phyloP scores from a whole-genome alignment of 2,888 invertebrate genomes.

The Drosophila paramelanica region DNA sequence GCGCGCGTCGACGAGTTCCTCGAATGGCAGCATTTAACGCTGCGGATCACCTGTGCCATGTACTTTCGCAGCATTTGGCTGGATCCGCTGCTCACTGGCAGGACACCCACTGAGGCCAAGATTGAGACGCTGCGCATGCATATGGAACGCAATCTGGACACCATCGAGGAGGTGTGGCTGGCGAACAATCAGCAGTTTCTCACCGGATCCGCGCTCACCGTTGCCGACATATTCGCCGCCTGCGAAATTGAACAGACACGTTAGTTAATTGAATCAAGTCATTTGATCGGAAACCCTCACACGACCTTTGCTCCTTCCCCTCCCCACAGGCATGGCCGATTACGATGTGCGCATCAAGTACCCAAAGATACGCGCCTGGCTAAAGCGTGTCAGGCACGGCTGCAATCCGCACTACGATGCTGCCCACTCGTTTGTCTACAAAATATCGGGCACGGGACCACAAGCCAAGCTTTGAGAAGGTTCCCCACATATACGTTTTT shows the following conservation, averaged over 20 bases:
- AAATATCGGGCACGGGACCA: slow-evolving; percentile 84
- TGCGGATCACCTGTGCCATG: slow-evolving; percentile 86
- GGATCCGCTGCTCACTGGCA: slow-evolving; percentile 86
- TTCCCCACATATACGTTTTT: slow-evolving; percentile 1
- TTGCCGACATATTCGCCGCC: slow-evolving; percentile 91
- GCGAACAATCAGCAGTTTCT: slow-evolving; percentile 86
- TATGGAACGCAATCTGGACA: slow-evolving; percentile 87
- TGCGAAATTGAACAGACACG: slow-evolving; percentile 92
- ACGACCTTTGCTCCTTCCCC: slow-evolving; percentile 39
- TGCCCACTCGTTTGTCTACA: slow-evolving; percentile 87
- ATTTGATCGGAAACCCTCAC: background rate
- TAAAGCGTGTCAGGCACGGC: slow-evolving; percentile 87
- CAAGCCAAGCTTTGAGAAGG: slow-evolving; percentile 74
- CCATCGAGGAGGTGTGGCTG: slow-evolving; percentile 87
- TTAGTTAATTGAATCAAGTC: slow-evolving; percentile 82
- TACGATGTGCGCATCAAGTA: slow-evolving; percentile 88
- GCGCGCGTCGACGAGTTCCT: slow-evolving; percentile 90
- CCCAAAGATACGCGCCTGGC: slow-evolving; percentile 88
- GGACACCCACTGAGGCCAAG: slow-evolving; percentile 84
- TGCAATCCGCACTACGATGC: slow-evolving; percentile 89
- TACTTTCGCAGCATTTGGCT: slow-evolving; percentile 87
- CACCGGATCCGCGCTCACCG: slow-evolving; percentile 87
- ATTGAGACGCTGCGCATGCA: slow-evolving; percentile 83
- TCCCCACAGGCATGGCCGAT: slow-evolving; percentile 88
- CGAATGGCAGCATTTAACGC: slow-evolving; percentile 90